Evolutionary conservation across 1,140 invertebrate genomes (phyloP).

Genomic region (Batillaria attramentaria): DNA sequence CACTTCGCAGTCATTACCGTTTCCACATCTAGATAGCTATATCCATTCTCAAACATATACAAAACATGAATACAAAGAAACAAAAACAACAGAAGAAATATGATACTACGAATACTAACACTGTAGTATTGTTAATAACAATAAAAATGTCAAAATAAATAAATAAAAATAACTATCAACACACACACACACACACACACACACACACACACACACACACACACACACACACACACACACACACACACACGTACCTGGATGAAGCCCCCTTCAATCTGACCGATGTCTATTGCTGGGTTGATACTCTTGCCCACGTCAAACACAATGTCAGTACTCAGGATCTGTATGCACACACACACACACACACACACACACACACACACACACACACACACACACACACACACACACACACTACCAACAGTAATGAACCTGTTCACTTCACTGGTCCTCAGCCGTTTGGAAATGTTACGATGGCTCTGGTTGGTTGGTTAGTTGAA

Average conservation of each 20-base stretch:
- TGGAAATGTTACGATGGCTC: no score
- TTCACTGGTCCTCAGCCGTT: no score
- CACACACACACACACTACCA: constrained; percentile 40
- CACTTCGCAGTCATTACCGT: no score
- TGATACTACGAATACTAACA: no score
- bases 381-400: no score
- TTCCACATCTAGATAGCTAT: neutral
- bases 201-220: neutral
- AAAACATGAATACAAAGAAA: neutral
- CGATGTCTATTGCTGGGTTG: constrained; percentile 66
- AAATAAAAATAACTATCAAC: neutral
- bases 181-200: constrained; percentile 10
- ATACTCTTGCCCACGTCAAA: constrained; percentile 64
- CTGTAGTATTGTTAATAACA: no score
- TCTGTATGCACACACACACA: constrained; percentile 20
- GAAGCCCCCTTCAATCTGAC: constrained; percentile 62
- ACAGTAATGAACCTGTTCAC: constrained; percentile 64
- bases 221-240: constrained; percentile 3
- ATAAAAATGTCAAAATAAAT: no score
- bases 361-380: neutral
- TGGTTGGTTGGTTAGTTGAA: no score
- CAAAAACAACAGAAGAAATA: neutral
- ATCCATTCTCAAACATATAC: neutral
- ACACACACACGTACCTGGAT: constrained; percentile 49
- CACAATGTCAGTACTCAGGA: constrained; percentile 59